These are phyloP conservation scores for Halisarca cf. caerulea DNA, from an alignment of 37 sponge, comb jelly and placozoan genomes.

Conservation along the genomic window DNA sequence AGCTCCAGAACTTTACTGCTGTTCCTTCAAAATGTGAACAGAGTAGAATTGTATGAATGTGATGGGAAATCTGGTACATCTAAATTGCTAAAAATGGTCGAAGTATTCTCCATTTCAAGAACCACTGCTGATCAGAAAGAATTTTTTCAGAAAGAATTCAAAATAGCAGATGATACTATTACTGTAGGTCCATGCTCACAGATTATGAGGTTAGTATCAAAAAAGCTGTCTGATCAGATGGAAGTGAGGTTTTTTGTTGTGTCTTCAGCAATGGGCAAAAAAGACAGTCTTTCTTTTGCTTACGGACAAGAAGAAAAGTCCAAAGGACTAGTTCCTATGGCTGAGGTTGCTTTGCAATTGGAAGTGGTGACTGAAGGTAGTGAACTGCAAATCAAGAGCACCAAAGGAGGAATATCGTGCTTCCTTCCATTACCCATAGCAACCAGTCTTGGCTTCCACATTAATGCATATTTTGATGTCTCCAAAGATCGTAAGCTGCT, in stretches of 20 bases:
- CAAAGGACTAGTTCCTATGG: slow-evolving; percentile 41
- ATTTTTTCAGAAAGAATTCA: not conserved
- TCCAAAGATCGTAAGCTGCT: slow-evolving; percentile 49
- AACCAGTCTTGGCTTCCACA: slow-evolving; percentile 40
- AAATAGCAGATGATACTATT: not conserved
- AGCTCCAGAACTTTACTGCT: slow-evolving; percentile 48
- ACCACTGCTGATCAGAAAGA: not conserved
- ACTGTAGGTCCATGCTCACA: not conserved
- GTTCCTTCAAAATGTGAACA: slow-evolving; percentile 63
- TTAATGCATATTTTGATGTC: slow-evolving; percentile 61
- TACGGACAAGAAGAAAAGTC: not conserved
- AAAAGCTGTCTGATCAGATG: too few species aligned
- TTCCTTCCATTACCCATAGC: slow-evolving; percentile 62
- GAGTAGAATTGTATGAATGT: slow-evolving; percentile 47
- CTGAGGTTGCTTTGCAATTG: slow-evolving; percentile 51
- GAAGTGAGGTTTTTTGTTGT: not conserved
- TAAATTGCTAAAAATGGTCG: not conserved
- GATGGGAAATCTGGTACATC: not conserved
- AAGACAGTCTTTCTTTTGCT: not conserved
- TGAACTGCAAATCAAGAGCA: not conserved
- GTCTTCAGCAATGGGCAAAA: slow-evolving; percentile 19
- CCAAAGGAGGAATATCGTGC: slow-evolving; percentile 44
- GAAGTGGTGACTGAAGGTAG: not conserved
- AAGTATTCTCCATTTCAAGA: not conserved
- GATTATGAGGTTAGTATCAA: not conserved